Conservation (phyloP, 1,140 invertebrate species). For the Drosophila orena region DNA sequence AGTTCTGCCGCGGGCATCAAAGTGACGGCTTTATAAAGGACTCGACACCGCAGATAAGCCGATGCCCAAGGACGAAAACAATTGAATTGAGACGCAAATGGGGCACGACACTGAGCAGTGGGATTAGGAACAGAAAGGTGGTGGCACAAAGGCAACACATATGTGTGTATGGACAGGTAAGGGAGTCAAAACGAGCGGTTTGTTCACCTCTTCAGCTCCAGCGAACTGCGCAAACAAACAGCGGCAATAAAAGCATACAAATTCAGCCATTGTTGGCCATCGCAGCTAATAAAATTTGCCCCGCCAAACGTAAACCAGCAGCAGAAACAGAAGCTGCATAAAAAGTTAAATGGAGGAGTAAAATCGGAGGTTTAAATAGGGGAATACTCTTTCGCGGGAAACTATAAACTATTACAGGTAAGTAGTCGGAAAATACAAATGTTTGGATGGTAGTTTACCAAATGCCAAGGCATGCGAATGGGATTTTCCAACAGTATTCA, state of each 20-base stretch:
- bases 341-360: neutral
- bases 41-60: slow-evolving; percentile 73
- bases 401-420: too few relatives aligned
- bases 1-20: slow-evolving; percentile 47
- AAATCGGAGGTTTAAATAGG: neutral
- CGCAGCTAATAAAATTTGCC: slow-evolving; percentile 68
- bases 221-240: slow-evolving; percentile 49
- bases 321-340: slow-evolving; percentile 38
- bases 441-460: too few relatives aligned
- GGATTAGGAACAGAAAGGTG: slow-evolving; percentile 32
- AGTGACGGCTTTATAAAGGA: slow-evolving; percentile 75
- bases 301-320: slow-evolving; percentile 47
- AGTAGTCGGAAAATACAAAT: too few relatives aligned
- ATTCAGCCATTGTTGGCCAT: slow-evolving; percentile 73
- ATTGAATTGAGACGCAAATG: slow-evolving; percentile 62
- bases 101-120: slow-evolving; percentile 34
- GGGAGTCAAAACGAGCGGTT: slow-evolving; percentile 49
- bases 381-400: neutral
- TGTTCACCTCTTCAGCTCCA: slow-evolving; percentile 76
- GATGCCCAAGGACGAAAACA: slow-evolving; percentile 31
- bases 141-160: slow-evolving; percentile 8
- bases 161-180: slow-evolving; percentile 8
- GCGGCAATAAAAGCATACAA: slow-evolving; percentile 70
- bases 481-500: too few relatives aligned
- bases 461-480: too few relatives aligned